phyloP scores from a whole-genome alignment of 2,113 vertebrate species.

The Corythoichthys haematopterus region DNA sequence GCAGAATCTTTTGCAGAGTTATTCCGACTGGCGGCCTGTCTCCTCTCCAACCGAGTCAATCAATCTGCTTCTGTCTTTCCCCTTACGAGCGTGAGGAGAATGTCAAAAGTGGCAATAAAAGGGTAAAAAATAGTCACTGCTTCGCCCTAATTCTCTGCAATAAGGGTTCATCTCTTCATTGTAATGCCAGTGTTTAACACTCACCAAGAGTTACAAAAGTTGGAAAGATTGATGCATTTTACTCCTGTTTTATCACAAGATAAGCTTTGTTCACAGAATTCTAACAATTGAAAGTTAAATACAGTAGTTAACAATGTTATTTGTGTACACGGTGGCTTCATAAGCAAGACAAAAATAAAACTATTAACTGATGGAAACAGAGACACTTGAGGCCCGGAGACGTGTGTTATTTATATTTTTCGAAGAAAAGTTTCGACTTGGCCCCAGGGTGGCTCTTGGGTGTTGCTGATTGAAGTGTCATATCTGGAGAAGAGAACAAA shows the following conservation, averaged over 20 bases:
- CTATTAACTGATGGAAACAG: neutral
- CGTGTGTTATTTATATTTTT: neutral
- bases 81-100: neutral
- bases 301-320: neutral
- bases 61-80: conserved; percentile 35
- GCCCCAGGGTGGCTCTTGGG: neutral
- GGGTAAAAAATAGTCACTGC: neutral
- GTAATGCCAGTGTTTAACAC: neutral
- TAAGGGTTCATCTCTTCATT: neutral
- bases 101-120: conserved; percentile 4
- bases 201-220: neutral
- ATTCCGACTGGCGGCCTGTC: conserved; percentile 48
- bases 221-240: neutral
- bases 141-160: neutral
- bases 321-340: neutral
- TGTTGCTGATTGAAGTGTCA: neutral
- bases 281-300: too few species aligned
- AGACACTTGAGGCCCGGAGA: neutral
- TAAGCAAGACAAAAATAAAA: neutral
- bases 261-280: neutral
- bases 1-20: conserved; percentile 26
- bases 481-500: neutral
- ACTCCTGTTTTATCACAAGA: neutral
- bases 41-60: conserved; percentile 48
- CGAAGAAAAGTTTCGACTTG: neutral